Percentiles rank a stretch among this genome's conserved stretches.
phyloP scores from a whole-genome alignment of 2,888 invertebrate species.

The Drosophila pegasa region DNA sequence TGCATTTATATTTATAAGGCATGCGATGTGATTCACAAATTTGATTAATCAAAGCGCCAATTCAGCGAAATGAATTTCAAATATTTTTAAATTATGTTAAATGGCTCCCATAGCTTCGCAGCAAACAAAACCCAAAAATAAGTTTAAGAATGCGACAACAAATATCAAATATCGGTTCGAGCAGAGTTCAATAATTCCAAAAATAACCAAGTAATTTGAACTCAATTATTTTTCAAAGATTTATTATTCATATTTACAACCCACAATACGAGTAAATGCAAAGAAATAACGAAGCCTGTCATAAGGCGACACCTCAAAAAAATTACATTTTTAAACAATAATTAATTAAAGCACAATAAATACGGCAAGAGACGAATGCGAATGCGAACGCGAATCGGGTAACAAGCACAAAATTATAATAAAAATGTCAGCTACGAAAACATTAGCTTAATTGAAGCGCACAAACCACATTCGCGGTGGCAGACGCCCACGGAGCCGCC shows the following conservation, averaged over 20 bases:
- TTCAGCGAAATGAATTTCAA: background rate
- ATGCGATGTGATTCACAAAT: constrained; percentile 26
- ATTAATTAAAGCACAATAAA: constrained; percentile 65
- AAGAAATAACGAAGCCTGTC: constrained; percentile 18
- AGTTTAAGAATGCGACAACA: background rate
- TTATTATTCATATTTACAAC: constrained; percentile 35
- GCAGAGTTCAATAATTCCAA: background rate
- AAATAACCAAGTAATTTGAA: constrained; percentile 5
- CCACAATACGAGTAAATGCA: constrained; percentile 18
- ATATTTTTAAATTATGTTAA: background rate
- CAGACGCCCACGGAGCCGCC: constrained; percentile 30
- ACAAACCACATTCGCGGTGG: constrained; percentile 29
- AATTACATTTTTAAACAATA: constrained; percentile 36
- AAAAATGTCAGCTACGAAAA: constrained; percentile 62
- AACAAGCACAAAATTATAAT: constrained; percentile 66
- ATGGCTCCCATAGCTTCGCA: no score
- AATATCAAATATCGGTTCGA: background rate
- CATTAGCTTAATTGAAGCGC: constrained; percentile 65
- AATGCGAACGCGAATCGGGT: constrained; percentile 31
- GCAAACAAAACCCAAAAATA: background rate
- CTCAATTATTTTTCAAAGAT: background rate
- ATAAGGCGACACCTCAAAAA: constrained; percentile 40
- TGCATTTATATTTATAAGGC: constrained; percentile 12
- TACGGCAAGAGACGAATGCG: constrained; percentile 27
- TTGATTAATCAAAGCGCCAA: constrained; percentile 20